Base-by-base conservation (phyloP, 2,888 invertebrate species). In the Clostera curtula region DNA sequence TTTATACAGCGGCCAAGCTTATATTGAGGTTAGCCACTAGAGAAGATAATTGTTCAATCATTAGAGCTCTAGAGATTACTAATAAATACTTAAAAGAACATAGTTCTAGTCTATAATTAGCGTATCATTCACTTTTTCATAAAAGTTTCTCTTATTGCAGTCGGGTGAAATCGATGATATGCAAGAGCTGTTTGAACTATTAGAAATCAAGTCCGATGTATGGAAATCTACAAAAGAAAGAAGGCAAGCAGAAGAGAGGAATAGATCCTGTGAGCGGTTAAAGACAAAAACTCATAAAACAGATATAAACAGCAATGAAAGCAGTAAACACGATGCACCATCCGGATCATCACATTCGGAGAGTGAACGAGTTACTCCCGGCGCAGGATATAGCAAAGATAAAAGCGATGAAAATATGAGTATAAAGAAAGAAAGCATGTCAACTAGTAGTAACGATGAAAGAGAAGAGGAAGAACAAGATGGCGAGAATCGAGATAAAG, bases 171-270 rank as follows among this genome's bases (percentile, higher is more conserved):
- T 94, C 50, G 90, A 91, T 61, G 92, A 91, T 57, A 87, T 94
- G 82, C 90, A 92, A 76, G 93, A 93, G 70, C 76, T 94, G 29
- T 90, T 94, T 67, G 90, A 93, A 67, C 79, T 94, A 49, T 74
- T 94, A 54, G 93, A 93, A 85, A 94, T 94, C 46, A 93, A 93
- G 73, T 92, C 93, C 40, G 93, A 93, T 55, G 89, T 90, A 56
- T 90, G 90, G 90, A 84, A 83, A 73, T 85, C 85, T 41, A 85
- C 84, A 55, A 85, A 84, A 34, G 84, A 85, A 63, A 67, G 84
- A 43, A 80, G 77, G 42, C 75, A 79, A 52, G 83, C 82, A 36
- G 83, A 84, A 46, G 82, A 85, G 63, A 54, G 82, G 29, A 80
- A 76, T 43, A 64, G 83, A 61, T 82, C 84, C 5, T 80, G 80